A percentile compares a stretch with the other conserved stretches of the same genome.
These are phyloP conservation scores for Coecobrya sp. DNA, from an alignment of 2,888 invertebrate species.

Conservation along the genomic window DNA sequence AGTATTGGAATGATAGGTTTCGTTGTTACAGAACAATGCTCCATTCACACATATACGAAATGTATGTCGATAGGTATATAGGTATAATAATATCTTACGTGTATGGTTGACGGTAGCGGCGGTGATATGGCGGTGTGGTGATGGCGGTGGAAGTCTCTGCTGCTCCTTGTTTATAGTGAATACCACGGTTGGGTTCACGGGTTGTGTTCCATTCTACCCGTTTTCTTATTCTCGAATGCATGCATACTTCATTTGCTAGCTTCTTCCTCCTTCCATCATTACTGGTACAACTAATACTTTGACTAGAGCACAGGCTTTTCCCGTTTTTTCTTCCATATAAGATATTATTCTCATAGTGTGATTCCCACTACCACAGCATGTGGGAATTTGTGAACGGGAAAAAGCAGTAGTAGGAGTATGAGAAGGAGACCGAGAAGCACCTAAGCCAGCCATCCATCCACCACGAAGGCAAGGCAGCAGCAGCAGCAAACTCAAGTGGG, in stretches of 20 bases:
- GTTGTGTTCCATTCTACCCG: constrained; percentile 46
- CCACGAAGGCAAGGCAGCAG: constrained; percentile 19
- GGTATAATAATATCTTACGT: background rate
- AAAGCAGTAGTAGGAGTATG: background rate
- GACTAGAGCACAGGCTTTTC: constrained; percentile 9
- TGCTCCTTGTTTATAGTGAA: constrained; percentile 60
- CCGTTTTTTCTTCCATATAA: background rate
- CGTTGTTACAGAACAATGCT: background rate
- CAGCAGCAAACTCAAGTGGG: constrained; percentile 66
- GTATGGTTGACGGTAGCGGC: constrained; percentile 5
- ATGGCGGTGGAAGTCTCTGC: constrained; percentile 52
- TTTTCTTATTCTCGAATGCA: constrained; percentile 45
- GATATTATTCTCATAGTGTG: background rate
- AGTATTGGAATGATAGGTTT: constrained; percentile 56
- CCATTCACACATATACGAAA: background rate
- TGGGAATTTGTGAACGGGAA: constrained; percentile 48
- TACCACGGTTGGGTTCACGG: constrained; percentile 69
- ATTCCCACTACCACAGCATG: constrained; percentile 11
- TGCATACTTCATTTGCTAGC: background rate
- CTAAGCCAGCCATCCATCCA: constrained; percentile 36
- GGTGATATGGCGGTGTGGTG: constrained; percentile 36
- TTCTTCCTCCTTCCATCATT: constrained; percentile 42
- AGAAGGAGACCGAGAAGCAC: constrained; percentile 43
- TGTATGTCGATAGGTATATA: background rate
- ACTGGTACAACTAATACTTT: background rate